phyloP scores from a whole-genome alignment of 2,888 invertebrate genomes.

The Hofmannophila pseudospretella region DNA sequence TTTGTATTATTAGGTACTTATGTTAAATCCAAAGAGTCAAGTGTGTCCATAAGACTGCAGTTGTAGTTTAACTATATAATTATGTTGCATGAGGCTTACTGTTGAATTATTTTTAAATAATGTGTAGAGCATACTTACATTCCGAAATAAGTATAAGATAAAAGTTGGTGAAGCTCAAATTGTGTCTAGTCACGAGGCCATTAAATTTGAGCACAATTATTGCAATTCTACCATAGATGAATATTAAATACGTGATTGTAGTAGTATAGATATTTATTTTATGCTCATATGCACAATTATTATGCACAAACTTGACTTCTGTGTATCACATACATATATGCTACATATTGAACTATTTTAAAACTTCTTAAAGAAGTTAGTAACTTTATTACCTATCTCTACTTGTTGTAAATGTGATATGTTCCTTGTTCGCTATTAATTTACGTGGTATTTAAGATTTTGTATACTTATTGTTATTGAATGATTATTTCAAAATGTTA shows the following conservation, averaged over 20 bases:
- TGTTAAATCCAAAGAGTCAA: too few species aligned
- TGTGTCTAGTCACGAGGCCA: constrained; percentile 44
- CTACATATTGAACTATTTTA: too few species aligned
- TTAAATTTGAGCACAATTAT: constrained; percentile 30
- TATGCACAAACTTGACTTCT: too few species aligned
- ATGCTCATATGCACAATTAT: too few species aligned
- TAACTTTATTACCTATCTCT: constrained; percentile 11
- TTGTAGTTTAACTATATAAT: too few species aligned
- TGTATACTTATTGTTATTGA: background rate
- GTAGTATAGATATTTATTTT: too few species aligned
- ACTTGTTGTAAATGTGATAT: constrained; percentile 15
- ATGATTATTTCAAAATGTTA: background rate
- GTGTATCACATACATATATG: too few species aligned
- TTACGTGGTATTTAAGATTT: background rate
- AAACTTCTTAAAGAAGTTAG: constrained; percentile 16
- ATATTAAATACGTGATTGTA: too few species aligned
- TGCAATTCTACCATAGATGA: too few species aligned
- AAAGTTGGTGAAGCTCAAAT: constrained; percentile 22
- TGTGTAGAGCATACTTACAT: background rate
- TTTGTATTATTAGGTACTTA: too few species aligned
- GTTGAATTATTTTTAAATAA: background rate
- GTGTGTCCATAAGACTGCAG: too few species aligned
- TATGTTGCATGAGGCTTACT: background rate
- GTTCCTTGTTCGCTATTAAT: background rate
- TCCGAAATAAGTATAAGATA: background rate